A percentile compares a stretch with the other conserved stretches of the same genome.
phyloP scores from a whole-genome alignment of 2,888 invertebrate genomes.

The Lithophane socia region DNA sequence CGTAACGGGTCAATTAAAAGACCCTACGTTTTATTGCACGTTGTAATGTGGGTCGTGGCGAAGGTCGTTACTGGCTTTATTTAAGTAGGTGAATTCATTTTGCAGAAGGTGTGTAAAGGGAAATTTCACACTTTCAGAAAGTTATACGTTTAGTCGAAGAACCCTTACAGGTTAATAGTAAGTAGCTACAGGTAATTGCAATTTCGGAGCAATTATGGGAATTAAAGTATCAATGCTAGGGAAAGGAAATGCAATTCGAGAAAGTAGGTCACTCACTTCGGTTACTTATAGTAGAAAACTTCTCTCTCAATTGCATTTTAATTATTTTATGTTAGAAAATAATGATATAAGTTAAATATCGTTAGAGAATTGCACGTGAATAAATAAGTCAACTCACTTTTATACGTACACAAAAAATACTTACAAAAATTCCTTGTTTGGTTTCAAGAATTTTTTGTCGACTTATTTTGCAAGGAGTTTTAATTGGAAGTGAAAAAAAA shows the following conservation, averaged over 20 bases:
- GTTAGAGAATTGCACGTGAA: neutral
- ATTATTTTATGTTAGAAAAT: neutral
- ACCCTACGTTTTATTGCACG: constrained; percentile 54
- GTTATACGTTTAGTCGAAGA: constrained; percentile 1
- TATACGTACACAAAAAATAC: neutral
- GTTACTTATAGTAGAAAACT: neutral
- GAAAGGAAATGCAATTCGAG: constrained; percentile 1
- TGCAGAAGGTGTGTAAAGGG: constrained; percentile 9
- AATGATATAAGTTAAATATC: no score
- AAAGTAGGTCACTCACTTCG: constrained; percentile 2
- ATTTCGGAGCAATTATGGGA: constrained; percentile 10
- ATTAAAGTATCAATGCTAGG: neutral
- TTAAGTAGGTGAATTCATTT: constrained; percentile 40
- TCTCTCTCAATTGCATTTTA: neutral
- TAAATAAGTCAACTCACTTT: neutral
- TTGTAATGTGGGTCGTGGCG: constrained; percentile 47
- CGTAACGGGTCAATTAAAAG: constrained; percentile 73
- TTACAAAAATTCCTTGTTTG: no score
- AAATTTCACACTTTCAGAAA: constrained; percentile 18
- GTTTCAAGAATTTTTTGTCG: neutral
- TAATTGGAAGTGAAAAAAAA: neutral
- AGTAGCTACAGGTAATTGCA: neutral
- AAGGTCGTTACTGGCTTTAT: constrained; percentile 43
- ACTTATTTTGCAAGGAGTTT: neutral
- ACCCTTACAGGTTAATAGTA: neutral